phyloP scores from a whole-genome alignment of 2,797 vertebrate species.

The Loriculus beryllinus region DNA sequence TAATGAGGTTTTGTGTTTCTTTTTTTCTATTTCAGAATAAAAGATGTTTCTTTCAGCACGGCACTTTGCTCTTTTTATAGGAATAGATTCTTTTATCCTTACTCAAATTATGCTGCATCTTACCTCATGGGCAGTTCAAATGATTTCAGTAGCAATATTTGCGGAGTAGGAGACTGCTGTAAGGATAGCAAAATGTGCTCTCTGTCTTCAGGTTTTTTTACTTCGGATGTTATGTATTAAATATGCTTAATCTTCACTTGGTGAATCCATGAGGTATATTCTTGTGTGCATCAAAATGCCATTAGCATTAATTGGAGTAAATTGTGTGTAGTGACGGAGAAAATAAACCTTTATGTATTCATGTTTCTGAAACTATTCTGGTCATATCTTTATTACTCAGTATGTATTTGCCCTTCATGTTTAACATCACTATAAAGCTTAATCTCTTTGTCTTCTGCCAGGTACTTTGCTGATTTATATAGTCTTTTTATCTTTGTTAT shows the following conservation, averaged over 20 bases:
- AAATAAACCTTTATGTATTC: slow-evolving; percentile 13
- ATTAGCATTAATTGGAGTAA: slow-evolving; percentile 14
- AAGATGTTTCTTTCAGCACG: not conserved
- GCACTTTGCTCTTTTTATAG: not conserved
- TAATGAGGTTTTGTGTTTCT: not conserved
- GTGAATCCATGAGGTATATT: not conserved
- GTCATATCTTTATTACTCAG: not conserved
- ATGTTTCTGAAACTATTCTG: slow-evolving; percentile 7
- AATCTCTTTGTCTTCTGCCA: not conserved
- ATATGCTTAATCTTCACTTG: not conserved
- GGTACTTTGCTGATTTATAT: slow-evolving; percentile 21
- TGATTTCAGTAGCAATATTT: not conserved
- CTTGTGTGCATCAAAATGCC: not conserved
- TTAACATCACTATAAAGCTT: slow-evolving; percentile 10
- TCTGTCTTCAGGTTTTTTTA: not conserved
- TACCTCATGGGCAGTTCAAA: not conserved
- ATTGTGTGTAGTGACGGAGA: not conserved
- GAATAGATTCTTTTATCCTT: not conserved
- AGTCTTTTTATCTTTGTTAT: not conserved
- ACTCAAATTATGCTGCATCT: not conserved
- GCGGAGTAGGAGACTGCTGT: not conserved
- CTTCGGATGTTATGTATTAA: not conserved
- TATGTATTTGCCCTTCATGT: slow-evolving; percentile 21
- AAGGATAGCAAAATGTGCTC: not conserved
- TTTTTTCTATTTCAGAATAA: not conserved